Conservation (phyloP, 2,113 vertebrate species). For the Eretmochelys imbricata region DNA sequence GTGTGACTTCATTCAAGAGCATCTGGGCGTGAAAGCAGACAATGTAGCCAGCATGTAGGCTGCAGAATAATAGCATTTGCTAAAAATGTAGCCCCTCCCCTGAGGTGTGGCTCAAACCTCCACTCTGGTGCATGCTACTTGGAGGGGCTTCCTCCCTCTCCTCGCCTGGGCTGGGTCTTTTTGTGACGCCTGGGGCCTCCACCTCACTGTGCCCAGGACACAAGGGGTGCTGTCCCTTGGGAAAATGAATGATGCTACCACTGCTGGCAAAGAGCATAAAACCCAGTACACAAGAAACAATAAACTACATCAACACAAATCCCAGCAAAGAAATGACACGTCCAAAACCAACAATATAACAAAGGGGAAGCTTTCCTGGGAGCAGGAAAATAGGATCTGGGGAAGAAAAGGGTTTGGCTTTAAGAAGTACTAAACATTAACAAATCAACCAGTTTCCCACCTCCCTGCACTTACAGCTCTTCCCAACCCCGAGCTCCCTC, state of each 20-base stretch:
- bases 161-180: too few relatives aligned
- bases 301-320: background rate
- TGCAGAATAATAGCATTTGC: conserved; percentile 56
- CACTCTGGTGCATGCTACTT: too few relatives aligned
- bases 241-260: too few relatives aligned
- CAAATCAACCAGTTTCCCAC: background rate
- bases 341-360: background rate
- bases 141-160: too few relatives aligned
- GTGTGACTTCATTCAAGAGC: too few relatives aligned
- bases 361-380: background rate
- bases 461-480: background rate
- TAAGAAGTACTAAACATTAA: background rate
- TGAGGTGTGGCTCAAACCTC: too few relatives aligned
- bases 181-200: too few relatives aligned
- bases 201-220: too few relatives aligned
- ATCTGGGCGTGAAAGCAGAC: too few relatives aligned
- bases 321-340: background rate
- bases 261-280: background rate
- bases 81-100: background rate
- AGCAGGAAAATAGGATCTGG: background rate
- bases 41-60: background rate
- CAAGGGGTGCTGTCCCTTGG: too few relatives aligned
- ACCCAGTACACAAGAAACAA: background rate
- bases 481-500: background rate
- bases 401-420: background rate